A percentile compares a stretch with the other conserved stretches of the same genome.
These are phyloP conservation scores for Dastarcus helophoroides DNA, from an alignment of 2,888 invertebrate genomes.

Conservation along the genomic window DNA sequence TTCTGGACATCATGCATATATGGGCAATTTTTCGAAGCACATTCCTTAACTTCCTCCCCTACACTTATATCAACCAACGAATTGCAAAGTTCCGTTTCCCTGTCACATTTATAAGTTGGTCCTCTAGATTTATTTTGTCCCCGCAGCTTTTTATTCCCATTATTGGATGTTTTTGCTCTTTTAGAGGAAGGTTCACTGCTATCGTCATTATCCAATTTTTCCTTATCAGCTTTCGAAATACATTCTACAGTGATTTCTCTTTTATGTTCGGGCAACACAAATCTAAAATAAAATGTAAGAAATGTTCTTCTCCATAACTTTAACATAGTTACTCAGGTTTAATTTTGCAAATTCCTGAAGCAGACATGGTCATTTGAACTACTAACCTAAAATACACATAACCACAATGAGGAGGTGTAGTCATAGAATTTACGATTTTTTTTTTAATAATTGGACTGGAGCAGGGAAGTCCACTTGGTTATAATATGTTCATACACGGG, in stretches of 20 bases:
- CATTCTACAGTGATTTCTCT: slow-evolving; percentile 34
- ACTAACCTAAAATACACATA: no score
- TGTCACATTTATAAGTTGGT: slow-evolving; percentile 50
- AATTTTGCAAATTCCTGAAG: slow-evolving; percentile 36
- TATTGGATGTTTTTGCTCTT: slow-evolving; percentile 27
- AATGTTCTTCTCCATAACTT: slow-evolving; percentile 1
- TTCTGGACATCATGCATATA: slow-evolving; percentile 65
- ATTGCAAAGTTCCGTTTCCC: slow-evolving; percentile 57
- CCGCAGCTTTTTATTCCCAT: slow-evolving; percentile 38
- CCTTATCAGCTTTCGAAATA: slow-evolving; percentile 35
- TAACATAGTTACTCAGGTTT: slow-evolving; percentile 37
- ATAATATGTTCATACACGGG: no score
- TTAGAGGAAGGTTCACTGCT: slow-evolving; percentile 31
- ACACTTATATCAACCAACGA: slow-evolving; percentile 45
- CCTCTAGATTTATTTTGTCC: slow-evolving; percentile 75
- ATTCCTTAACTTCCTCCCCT: slow-evolving; percentile 39
- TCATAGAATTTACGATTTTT: no score
- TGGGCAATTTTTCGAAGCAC: slow-evolving; percentile 53
- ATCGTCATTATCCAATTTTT: slow-evolving; percentile 22
- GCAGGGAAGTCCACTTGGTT: no score
- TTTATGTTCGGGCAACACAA: slow-evolving; percentile 36
- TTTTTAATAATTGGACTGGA: no score
- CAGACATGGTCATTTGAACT: slow-evolving; percentile 9
- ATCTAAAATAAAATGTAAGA: slow-evolving; percentile 29
- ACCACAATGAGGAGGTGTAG: no score